Evolutionary conservation across 2,888 invertebrate genomes (phyloP).

Genomic region (Catocala nupta): DNA sequence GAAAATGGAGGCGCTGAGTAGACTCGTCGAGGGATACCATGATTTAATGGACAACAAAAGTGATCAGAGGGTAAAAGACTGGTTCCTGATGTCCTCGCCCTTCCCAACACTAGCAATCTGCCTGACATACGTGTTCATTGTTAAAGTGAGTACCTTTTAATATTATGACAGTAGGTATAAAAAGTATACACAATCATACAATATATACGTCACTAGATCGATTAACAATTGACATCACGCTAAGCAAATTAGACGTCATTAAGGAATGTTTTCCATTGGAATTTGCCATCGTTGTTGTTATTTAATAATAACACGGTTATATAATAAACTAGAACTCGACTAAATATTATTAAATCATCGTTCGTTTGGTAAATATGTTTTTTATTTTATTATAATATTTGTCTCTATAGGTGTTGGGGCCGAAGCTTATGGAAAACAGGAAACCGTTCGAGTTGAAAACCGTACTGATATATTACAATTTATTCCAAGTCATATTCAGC

Average conservation of each 20-base stretch:
- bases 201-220: constrained; percentile 39
- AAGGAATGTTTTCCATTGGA: constrained; percentile 57
- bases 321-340: constrained; percentile 29
- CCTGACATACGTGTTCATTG: constrained; percentile 91
- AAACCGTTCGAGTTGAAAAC: constrained; percentile 93
- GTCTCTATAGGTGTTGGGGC: constrained; percentile 89
- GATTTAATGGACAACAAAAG: constrained; percentile 95
- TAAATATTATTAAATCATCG: constrained; percentile 6
- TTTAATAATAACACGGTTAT: constrained; percentile 28
- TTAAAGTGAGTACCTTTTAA: constrained; percentile 86
- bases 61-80: constrained; percentile 93
- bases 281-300: constrained; percentile 40
- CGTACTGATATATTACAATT: constrained; percentile 93
- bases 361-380: constrained; percentile 3
- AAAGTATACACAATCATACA: not conserved
- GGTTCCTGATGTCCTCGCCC: constrained; percentile 94
- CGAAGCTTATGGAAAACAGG: constrained; percentile 94
- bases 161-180: constrained; percentile 12
- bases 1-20: constrained; percentile 88
- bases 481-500: constrained; percentile 93
- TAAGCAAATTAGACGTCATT: constrained; percentile 53
- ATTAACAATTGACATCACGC: constrained; percentile 50
- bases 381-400: constrained; percentile 4
- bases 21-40: constrained; percentile 89
- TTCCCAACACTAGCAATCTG: constrained; percentile 93